phyloP scores from a whole-genome alignment of 2,113 vertebrate species.

The Microcebus lehilahytsara region DNA sequence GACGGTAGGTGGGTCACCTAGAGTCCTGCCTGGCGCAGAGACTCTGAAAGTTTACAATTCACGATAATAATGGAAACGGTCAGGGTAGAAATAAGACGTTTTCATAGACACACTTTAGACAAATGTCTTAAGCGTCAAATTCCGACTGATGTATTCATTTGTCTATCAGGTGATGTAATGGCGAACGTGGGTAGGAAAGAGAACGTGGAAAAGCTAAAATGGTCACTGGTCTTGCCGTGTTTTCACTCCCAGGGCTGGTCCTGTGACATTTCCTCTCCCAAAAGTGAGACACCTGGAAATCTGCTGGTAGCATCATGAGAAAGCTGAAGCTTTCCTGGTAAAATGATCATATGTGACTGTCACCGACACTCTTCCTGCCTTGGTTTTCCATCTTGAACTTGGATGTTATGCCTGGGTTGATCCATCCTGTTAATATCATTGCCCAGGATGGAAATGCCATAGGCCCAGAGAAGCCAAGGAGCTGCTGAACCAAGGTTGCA shows the following conservation, averaged over 20 bases:
- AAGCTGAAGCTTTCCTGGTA: neutral
- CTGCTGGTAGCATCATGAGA: neutral
- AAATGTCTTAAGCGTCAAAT: too few species aligned
- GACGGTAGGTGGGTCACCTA: too few species aligned
- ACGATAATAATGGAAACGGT: too few species aligned
- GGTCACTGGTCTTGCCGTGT: accelerated
- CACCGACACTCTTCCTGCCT: neutral
- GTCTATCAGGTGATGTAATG: neutral
- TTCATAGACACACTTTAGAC: too few species aligned
- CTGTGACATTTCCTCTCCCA: neutral
- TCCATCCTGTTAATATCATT: neutral
- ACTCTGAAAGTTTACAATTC: too few species aligned
- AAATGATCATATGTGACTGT: neutral
- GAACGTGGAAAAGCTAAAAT: too few species aligned
- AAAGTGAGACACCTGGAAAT: too few species aligned
- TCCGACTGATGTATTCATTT: neutral
- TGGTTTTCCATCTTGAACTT: neutral
- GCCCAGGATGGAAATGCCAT: neutral
- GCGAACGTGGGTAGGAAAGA: too few species aligned
- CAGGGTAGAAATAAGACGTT: too few species aligned
- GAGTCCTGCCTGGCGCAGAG: too few species aligned
- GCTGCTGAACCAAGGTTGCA: neutral
- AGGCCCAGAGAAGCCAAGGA: neutral
- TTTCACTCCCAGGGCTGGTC: neutral
- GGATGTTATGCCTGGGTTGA: neutral